Percentiles rank a stretch among this genome's conserved stretches.
Evolutionary conservation across 1,140 invertebrate genomes (phyloP).

Genomic region (Meloidogyne chitwoodi): DNA sequence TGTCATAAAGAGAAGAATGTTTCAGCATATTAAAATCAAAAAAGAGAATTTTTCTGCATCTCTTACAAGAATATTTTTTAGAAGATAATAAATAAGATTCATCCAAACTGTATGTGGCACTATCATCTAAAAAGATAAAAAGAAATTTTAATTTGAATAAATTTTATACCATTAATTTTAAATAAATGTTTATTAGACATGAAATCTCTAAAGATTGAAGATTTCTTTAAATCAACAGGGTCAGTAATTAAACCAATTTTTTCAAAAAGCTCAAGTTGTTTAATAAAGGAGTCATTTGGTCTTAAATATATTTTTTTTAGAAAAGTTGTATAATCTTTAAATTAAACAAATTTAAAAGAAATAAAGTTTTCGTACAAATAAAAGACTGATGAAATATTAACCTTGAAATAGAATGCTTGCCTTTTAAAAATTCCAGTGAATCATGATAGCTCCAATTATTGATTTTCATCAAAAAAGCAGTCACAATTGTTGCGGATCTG

Average conservation of each 20-base stretch:
- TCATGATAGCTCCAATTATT: slow-evolving; percentile 39
- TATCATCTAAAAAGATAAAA: slow-evolving; percentile 5
- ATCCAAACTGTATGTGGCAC: not conserved
- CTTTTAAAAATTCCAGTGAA: slow-evolving; percentile 43
- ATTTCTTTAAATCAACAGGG: slow-evolving; percentile 19
- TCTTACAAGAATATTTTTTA: slow-evolving; percentile 8
- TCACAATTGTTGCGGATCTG: slow-evolving; percentile 42
- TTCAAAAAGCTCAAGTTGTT: slow-evolving; percentile 39
- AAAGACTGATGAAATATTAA: not conserved
- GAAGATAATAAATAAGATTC: not conserved
- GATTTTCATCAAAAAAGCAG: slow-evolving; percentile 49
- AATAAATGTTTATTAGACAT: not conserved
- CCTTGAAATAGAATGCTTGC: slow-evolving; percentile 36
- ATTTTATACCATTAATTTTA: not conserved
- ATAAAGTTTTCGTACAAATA: no score
- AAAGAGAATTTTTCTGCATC: not conserved
- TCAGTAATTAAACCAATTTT: slow-evolving; percentile 41
- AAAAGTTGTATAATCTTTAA: not conserved
- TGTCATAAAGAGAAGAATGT: not conserved
- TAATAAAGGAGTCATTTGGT: slow-evolving; percentile 40
- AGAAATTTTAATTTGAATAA: not conserved
- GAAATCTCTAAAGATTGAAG: slow-evolving; percentile 20
- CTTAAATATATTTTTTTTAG: slow-evolving; percentile 10
- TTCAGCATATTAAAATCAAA: slow-evolving; percentile 4
- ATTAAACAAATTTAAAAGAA: no score